These are phyloP conservation scores for Colistium nudipinnis DNA, from an alignment of 2,113 vertebrate species.

Conservation along the genomic window DNA sequence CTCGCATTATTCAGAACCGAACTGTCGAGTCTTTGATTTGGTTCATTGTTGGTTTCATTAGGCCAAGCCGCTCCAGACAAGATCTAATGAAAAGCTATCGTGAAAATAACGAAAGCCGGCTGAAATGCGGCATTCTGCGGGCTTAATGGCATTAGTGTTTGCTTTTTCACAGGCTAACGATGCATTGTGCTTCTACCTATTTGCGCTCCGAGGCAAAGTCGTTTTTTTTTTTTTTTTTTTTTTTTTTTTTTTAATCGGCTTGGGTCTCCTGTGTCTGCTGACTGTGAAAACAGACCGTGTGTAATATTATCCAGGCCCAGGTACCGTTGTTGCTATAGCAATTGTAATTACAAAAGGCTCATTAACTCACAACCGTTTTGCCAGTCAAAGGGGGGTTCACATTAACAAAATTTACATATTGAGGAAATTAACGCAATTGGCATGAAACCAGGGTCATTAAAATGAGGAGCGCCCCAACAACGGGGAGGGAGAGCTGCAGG, in stretches of 20 bases:
- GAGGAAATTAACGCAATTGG: slow-evolving; percentile 88
- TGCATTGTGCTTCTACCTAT: slow-evolving; percentile 85
- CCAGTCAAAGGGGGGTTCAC: slow-evolving; percentile 85
- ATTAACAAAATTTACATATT: slow-evolving; percentile 92
- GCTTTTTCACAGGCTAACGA: slow-evolving; percentile 84
- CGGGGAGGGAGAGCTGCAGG: slow-evolving; percentile 47
- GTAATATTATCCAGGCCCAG: slow-evolving; percentile 86
- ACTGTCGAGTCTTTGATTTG: slow-evolving; percentile 48
- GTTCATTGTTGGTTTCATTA: slow-evolving; percentile 68
- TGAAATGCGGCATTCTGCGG: slow-evolving; percentile 64
- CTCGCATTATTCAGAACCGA: slow-evolving; percentile 29
- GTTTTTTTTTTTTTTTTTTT: no score
- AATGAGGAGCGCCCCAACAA: slow-evolving; percentile 82
- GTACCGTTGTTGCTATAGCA: slow-evolving; percentile 87
- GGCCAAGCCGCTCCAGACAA: slow-evolving; percentile 57
- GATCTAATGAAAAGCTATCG: slow-evolving; percentile 69
- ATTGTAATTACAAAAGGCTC: slow-evolving; percentile 93
- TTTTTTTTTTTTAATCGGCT: slow-evolving; percentile 90
- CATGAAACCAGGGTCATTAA: slow-evolving; percentile 86
- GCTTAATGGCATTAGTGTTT: slow-evolving; percentile 75
- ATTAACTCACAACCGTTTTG: slow-evolving; percentile 90
- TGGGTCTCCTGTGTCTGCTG: slow-evolving; percentile 78
- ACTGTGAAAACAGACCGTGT: slow-evolving; percentile 52
- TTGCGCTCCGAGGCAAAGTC: slow-evolving; percentile 82
- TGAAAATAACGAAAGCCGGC: slow-evolving; percentile 60